Evolutionary conservation across 2,888 invertebrate genomes (phyloP).

Genomic region (Ecliptopera silaceata): DNA sequence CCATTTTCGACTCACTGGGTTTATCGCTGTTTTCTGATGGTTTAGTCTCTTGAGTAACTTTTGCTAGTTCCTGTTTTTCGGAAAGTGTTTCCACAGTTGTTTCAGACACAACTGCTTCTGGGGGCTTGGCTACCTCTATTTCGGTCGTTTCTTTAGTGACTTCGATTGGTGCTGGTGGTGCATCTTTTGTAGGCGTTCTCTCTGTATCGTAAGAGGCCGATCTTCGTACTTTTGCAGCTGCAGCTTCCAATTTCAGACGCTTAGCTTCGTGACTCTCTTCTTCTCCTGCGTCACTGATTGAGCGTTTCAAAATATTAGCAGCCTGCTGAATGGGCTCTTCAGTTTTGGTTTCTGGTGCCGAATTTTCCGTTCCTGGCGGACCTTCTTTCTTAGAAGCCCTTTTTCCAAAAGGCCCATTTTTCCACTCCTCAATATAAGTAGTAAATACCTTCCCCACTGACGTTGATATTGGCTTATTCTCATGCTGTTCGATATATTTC

Average conservation of each 20-base stretch:
- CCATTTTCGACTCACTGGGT: constrained; percentile 36
- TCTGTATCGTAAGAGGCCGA: constrained; percentile 77
- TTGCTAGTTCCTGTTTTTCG: constrained; percentile 22
- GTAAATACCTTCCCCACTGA: constrained; percentile 84
- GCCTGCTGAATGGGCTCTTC: constrained; percentile 66
- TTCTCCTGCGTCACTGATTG: constrained; percentile 74
- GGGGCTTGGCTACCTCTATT: constrained; percentile 22
- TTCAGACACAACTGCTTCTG: constrained; percentile 32
- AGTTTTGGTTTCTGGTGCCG: constrained; percentile 46
- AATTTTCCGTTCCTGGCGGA: constrained; percentile 45
- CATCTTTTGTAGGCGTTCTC: constrained; percentile 51
- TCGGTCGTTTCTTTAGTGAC: constrained; percentile 34
- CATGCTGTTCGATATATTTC: constrained; percentile 91
- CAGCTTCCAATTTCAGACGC: constrained; percentile 66
- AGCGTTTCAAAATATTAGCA: constrained; percentile 75
- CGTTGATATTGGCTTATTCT: constrained; percentile 85
- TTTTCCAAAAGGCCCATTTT: constrained; percentile 68
- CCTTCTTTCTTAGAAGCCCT: constrained; percentile 59
- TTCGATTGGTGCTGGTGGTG: constrained; percentile 37
- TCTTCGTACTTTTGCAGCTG: constrained; percentile 72
- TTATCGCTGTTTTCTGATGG: constrained; percentile 28
- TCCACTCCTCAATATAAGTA: constrained; percentile 80
- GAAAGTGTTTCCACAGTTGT: constrained; percentile 9
- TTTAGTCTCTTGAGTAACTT: constrained; percentile 15
- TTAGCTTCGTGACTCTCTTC: constrained; percentile 71